Percentiles rank a stretch among this genome's conserved stretches.
These are phyloP conservation scores for Archivesica marissinica DNA, from an alignment of 1,140 invertebrate genomes.

Conservation along the genomic window DNA sequence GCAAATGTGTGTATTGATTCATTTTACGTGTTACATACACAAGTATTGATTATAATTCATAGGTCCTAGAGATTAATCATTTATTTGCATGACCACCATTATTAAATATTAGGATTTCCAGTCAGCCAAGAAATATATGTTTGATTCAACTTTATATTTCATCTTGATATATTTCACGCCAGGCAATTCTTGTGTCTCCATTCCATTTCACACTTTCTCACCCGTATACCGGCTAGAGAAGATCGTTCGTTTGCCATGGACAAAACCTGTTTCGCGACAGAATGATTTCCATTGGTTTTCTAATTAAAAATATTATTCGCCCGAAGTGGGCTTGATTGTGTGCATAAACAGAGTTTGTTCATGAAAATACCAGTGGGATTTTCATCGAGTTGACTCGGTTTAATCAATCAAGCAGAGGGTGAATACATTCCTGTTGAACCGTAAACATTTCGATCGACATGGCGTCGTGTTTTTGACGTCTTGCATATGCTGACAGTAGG, in stretches of 20 bases:
- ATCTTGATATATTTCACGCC: slow-evolving; percentile 24
- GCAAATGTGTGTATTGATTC: too few relatives aligned
- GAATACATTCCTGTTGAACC: neutral
- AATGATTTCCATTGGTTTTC: slow-evolving; percentile 40
- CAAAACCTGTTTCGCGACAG: slow-evolving; percentile 42
- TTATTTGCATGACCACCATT: slow-evolving; percentile 38
- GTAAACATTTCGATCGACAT: neutral
- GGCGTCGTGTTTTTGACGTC: neutral
- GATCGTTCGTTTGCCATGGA: neutral
- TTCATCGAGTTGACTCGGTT: slow-evolving; percentile 6
- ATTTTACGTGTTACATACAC: too few relatives aligned
- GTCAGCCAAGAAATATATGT: slow-evolving; percentile 28
- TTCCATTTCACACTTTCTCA: slow-evolving; percentile 18
- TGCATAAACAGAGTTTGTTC: slow-evolving; percentile 22
- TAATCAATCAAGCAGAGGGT: slow-evolving; percentile 1
- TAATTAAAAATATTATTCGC: slow-evolving; percentile 56
- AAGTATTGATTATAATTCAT: slow-evolving; percentile 6
- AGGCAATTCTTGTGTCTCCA: neutral
- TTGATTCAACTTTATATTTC: slow-evolving; percentile 7
- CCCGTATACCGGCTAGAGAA: slow-evolving; percentile 5
- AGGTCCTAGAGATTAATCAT: slow-evolving; percentile 6
- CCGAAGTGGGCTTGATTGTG: slow-evolving; percentile 10
- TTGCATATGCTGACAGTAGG: neutral
- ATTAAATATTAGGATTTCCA: neutral
- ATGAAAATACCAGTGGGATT: slow-evolving; percentile 5